Evolutionary conservation across 2,888 invertebrate genomes (phyloP), one percentile per base, ranked within the genome.

Genomic region (Seira sanloemensis): DNA sequence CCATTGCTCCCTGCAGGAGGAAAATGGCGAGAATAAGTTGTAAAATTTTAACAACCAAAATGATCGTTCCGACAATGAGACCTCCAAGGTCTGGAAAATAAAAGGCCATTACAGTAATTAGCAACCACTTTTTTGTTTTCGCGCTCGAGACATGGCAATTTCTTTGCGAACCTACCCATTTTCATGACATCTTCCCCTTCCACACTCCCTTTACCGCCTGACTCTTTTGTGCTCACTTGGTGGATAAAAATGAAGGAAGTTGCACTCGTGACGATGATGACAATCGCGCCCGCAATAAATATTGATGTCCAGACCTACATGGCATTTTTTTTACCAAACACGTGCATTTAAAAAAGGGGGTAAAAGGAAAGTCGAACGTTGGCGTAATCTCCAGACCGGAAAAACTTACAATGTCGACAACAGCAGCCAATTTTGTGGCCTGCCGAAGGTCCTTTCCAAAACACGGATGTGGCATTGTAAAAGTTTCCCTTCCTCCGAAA

Each of bases 391-490:
- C n/a, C n/a, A n/a, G n/a, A n/a, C n/a, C n/a, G n/a, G n/a, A n/a
- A 21, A 27, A 21, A 65, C 79, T 62, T 74, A 85, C 85, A 68
- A 81, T 74, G 65, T 81, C 78, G 74, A 81, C 19, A 4, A 74
- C 54, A 24, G 81, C 81, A 7, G 21, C 54, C 9, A 77, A 26
- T 66, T 37, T 81, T 2, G 80, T 80, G 0, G 74, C 81, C 0
- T 73, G 62, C 5, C 81, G 77, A n/a, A 85, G 37, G 27, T 81
- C 73, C 66, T 54, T 76, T 4, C 85, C 85, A n/a, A 67, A 78
- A 21, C 76, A 85, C 1, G 85, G 80, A 80, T 80, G 74, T 9
- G 79, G 80, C 76, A 79, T 75, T 18, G 67, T 78, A 58, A 83
- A 25, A 12, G 5, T 46, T 46, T 12, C 5, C 5, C n/a, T n/a